Evolutionary conservation across 2,888 invertebrate genomes (phyloP).

Genomic region (Andrena hattorfiana): DNA sequence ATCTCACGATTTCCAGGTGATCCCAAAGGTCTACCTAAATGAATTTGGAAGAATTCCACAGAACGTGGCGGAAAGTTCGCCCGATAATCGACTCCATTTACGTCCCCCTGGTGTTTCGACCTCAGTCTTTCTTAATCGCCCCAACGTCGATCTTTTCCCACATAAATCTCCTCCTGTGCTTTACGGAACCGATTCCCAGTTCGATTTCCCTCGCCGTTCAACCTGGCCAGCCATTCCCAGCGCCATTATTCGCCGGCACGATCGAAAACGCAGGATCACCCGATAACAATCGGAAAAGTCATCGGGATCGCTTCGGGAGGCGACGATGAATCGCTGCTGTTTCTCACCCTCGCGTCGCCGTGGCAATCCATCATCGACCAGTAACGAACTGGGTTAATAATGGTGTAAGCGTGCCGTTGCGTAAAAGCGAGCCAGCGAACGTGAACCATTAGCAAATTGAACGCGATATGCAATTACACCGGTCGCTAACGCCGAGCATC

Average conservation of each 20-base stretch:
- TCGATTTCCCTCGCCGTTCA: neutral
- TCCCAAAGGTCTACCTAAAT: too few species aligned
- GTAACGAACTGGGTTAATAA: constrained; percentile 73
- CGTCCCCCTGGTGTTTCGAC: neutral
- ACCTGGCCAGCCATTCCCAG: neutral
- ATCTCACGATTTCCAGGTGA: too few species aligned
- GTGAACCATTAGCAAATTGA: constrained; percentile 72
- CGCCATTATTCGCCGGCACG: neutral
- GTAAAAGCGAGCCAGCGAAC: constrained; percentile 54
- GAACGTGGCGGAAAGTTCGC: too few species aligned
- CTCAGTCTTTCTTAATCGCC: neutral
- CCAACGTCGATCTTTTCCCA: neutral
- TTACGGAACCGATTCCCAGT: neutral
- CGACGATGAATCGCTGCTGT: constrained; percentile 51
- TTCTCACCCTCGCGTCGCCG: neutral
- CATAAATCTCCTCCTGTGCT: neutral
- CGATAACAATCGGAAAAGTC: constrained; percentile 27
- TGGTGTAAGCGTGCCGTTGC: constrained; percentile 59
- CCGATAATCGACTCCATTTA: too few species aligned
- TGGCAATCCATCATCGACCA: constrained; percentile 66
- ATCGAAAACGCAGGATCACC: constrained; percentile 34
- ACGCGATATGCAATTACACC: constrained; percentile 57
- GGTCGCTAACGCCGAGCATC: neutral
- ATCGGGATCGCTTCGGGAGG: constrained; percentile 16
- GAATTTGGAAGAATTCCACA: too few species aligned